phyloP scores from a whole-genome alignment of 2,797 vertebrate species.

The Eulemur coronatus region DNA sequence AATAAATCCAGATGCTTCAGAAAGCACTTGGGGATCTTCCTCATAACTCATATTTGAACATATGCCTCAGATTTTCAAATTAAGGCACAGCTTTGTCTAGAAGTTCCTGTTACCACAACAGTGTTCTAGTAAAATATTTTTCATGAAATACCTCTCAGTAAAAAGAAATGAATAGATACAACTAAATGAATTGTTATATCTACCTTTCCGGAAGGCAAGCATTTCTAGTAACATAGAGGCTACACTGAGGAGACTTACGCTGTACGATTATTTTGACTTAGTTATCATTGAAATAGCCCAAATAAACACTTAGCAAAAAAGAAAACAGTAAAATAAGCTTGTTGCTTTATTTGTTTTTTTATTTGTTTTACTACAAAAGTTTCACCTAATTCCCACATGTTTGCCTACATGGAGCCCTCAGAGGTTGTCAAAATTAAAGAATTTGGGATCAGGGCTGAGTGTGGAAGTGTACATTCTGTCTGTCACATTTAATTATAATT shows the following conservation, averaged over 20 bases:
- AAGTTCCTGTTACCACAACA: neutral
- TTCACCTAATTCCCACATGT: neutral
- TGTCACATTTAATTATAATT: neutral
- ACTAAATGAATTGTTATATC: neutral
- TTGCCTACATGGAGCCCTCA: neutral
- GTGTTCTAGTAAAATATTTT: constrained; percentile 6
- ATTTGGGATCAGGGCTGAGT: neutral
- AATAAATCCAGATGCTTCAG: neutral
- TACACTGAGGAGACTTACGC: neutral
- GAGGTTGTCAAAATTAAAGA: neutral
- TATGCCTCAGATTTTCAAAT: neutral
- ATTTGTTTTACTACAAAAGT: constrained; percentile 1
- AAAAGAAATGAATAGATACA: neutral
- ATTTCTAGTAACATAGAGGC: neutral
- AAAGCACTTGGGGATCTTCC: neutral
- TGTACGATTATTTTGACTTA: neutral
- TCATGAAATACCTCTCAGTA: neutral
- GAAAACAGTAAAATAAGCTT: neutral
- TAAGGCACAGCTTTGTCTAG: neutral
- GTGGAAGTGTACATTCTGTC: neutral
- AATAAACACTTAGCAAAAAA: constrained; percentile 14
- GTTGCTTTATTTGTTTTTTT: constrained; percentile 36
- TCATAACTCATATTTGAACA: neutral
- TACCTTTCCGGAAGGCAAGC: neutral
- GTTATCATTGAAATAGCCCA: constrained; percentile 8